Conservation (phyloP, 1,140 invertebrate species). For the Drosophila athabasca region DNA sequence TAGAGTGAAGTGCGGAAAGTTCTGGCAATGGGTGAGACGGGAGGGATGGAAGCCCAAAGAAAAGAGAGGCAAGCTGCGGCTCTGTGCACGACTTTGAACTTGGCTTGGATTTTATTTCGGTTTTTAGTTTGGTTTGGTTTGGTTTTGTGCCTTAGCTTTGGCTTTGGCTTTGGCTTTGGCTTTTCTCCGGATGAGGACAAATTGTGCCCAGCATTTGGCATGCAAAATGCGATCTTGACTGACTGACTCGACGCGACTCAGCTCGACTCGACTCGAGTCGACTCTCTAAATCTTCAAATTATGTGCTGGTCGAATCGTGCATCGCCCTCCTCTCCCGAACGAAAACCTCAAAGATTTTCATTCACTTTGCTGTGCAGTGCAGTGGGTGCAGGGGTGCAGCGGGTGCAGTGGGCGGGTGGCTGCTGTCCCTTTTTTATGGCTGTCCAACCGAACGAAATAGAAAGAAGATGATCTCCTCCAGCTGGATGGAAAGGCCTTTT, state of each 20-base stretch:
- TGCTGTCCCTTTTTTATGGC: conserved; percentile 49
- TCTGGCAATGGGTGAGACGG: conserved; percentile 61
- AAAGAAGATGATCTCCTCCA: conserved; percentile 51
- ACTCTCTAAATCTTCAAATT: conserved; percentile 69
- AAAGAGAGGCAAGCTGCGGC: conserved; percentile 6
- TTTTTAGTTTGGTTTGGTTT: conserved; percentile 36
- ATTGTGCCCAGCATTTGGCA: conserved; percentile 70
- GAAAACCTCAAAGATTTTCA: conserved; percentile 43
- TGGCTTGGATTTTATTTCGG: conserved; percentile 43
- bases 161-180: conserved; percentile 20
- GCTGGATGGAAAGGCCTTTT: conserved; percentile 39
- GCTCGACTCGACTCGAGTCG: conserved; percentile 29
- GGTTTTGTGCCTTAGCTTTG: not conserved
- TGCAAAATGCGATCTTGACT: conserved; percentile 67
- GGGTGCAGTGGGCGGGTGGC: conserved; percentile 8
- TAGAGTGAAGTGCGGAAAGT: conserved; percentile 50
- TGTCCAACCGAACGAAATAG: conserved; percentile 57
- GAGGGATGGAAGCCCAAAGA: not conserved
- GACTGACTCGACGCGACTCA: conserved; percentile 27
- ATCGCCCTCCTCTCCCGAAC: conserved; percentile 44
- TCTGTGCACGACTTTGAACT: conserved; percentile 78
- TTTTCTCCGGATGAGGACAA: conserved; percentile 51
- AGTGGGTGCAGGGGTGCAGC: not conserved
- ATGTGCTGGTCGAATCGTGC: conserved; percentile 66
- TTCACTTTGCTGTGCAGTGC: conserved; percentile 37